phyloP scores from a whole-genome alignment of 1,140 invertebrate genomes.

The Araneus ventricosus region DNA sequence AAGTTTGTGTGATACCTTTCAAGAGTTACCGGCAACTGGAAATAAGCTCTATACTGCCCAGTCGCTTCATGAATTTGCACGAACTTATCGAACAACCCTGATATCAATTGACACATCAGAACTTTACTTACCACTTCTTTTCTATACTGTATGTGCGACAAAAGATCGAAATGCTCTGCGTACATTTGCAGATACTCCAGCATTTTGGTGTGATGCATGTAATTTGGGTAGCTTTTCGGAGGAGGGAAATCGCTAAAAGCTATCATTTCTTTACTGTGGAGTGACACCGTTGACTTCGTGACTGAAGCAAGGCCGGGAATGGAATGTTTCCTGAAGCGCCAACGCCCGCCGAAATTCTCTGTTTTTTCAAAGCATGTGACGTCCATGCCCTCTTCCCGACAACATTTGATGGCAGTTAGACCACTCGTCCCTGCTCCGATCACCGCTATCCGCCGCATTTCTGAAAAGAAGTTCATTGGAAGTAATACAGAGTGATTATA shows the following conservation, averaged over 20 bases:
- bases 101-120: no score
- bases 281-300: constrained; percentile 78
- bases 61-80: no score
- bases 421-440: constrained; percentile 81
- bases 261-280: constrained; percentile 80
- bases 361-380: constrained; percentile 81
- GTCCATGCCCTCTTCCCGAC: constrained; percentile 80
- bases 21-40: no score
- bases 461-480: constrained; percentile 5
- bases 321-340: constrained; percentile 80
- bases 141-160: constrained; percentile 63
- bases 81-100: no score
- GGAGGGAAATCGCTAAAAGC: constrained; percentile 80
- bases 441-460: constrained; percentile 69
- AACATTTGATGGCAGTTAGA: constrained; percentile 80
- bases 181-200: constrained; percentile 79
- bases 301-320: constrained; percentile 77
- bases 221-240: constrained; percentile 78
- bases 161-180: constrained; percentile 76
- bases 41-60: no score
- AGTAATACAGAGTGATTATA: no score
- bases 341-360: constrained; percentile 81
- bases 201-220: constrained; percentile 79
- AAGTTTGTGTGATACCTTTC: no score
- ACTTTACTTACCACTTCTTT: constrained; percentile 57